Evolutionary conservation across 2,797 vertebrate species (phyloP).

Genomic region (Lutjanus argentimaculatus): DNA sequence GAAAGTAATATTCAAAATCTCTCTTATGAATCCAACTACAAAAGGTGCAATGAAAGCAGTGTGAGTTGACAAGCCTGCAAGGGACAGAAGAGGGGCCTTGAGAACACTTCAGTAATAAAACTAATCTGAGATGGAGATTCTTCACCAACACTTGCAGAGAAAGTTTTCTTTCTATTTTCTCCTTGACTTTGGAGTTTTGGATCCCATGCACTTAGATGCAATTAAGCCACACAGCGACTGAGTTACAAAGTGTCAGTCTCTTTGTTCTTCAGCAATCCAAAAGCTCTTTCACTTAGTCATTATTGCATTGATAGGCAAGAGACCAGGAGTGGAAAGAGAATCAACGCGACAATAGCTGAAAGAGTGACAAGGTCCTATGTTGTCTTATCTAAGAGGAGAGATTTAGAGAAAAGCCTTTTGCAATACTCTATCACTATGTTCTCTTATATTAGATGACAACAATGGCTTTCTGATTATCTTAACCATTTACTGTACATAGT

Average conservation of each 20-base stretch:
- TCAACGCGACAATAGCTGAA: slow-evolving; percentile 48
- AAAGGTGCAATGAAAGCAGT: slow-evolving; percentile 10
- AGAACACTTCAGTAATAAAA: slow-evolving; percentile 33
- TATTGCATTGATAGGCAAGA: slow-evolving; percentile 50
- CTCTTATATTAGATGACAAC: slow-evolving; percentile 39
- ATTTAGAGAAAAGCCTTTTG: slow-evolving; percentile 50
- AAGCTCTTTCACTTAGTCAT: slow-evolving; percentile 58
- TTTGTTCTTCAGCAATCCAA: slow-evolving; percentile 52
- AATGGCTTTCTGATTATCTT: slow-evolving; percentile 49
- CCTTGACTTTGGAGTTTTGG: slow-evolving; percentile 34
- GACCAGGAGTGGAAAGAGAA: slow-evolving; percentile 39
- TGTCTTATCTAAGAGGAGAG: slow-evolving; percentile 42
- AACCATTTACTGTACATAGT: slow-evolving; percentile 26
- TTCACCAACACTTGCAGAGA: slow-evolving; percentile 30
- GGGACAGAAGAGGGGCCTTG: background rate
- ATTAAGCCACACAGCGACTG: slow-evolving; percentile 40
- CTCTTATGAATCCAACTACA: slow-evolving; percentile 17
- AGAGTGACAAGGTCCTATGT: slow-evolving; percentile 37
- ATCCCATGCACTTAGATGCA: slow-evolving; percentile 51
- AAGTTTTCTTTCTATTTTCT: slow-evolving; percentile 51
- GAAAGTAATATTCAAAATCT: slow-evolving; percentile 25
- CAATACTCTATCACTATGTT: slow-evolving; percentile 30
- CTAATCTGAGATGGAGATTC: slow-evolving; percentile 23
- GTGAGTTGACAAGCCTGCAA: slow-evolving; percentile 17
- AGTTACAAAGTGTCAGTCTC: slow-evolving; percentile 46